Conservation (phyloP, 1,140 invertebrate species). For the Macrosteles quadrilineatus region DNA sequence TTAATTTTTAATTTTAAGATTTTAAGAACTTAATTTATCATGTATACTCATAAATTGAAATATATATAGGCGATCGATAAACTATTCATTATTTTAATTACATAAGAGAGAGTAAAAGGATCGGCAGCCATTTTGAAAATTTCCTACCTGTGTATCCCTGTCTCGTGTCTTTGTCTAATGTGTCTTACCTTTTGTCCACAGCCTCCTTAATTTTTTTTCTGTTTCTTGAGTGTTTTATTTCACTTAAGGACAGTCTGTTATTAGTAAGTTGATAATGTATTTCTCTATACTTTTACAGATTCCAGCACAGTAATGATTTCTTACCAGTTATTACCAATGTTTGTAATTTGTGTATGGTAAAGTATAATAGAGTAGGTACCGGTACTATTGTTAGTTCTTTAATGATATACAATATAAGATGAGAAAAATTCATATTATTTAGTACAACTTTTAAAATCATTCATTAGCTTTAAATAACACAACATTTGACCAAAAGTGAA, state of each 20-base stretch:
- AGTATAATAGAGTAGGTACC: no score
- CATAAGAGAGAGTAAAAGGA: conserved; percentile 6
- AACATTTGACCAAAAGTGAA: no score
- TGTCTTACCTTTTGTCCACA: conserved; percentile 22
- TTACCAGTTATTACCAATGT: neutral
- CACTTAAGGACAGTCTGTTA: conserved; percentile 27
- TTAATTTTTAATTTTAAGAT: conserved; percentile 34
- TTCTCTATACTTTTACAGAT: neutral
- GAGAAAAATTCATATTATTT: no score
- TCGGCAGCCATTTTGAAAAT: conserved; percentile 47
- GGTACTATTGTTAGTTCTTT: no score
- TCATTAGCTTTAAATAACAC: no score
- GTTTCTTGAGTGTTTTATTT: conserved; percentile 31
- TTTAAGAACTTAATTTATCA: conserved; percentile 29
- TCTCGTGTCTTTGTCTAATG: conserved; percentile 41
- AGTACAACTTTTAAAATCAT: no score
- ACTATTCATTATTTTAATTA: conserved; percentile 15
- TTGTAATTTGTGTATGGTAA: no score
- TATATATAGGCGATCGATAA: conserved; percentile 11
- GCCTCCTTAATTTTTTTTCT: conserved; percentile 24
- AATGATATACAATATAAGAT: no score
- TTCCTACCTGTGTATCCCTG: conserved; percentile 53
- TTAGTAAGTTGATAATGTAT: conserved; percentile 3
- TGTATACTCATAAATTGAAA: conserved; percentile 10
- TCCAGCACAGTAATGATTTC: conserved; percentile 6